Conservation (phyloP, 2,113 vertebrate species). For the Ancistrus triradiatus region DNA sequence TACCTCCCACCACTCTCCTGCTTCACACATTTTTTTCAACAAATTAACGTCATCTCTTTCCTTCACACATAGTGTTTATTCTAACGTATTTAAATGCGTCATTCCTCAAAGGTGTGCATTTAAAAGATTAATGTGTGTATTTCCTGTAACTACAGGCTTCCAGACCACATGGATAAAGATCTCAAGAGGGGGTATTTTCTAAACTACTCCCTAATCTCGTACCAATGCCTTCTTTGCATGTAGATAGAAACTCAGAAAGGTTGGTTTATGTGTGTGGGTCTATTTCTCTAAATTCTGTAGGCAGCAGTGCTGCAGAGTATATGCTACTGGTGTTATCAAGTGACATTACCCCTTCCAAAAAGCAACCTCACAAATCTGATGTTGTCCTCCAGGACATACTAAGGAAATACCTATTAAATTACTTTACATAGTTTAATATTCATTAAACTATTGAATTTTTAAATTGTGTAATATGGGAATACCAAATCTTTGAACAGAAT, state of each 20-base stretch:
- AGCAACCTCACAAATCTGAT: too few species aligned
- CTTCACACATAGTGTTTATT: constrained; percentile 3
- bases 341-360: too few species aligned
- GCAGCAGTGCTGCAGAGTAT: too few species aligned
- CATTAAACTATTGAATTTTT: too few species aligned
- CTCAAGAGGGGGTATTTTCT: not conserved
- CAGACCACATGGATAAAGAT: constrained; percentile 12
- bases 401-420: too few species aligned
- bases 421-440: too few species aligned
- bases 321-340: too few species aligned
- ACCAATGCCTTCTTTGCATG: not conserved
- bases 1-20: not conserved
- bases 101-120: constrained; percentile 27
- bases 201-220: constrained; percentile 2
- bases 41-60: constrained; percentile 12
- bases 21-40: constrained; percentile 22
- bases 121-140: constrained; percentile 31
- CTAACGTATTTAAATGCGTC: not conserved
- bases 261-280: too few species aligned
- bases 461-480: too few species aligned
- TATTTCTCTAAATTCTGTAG: too few species aligned
- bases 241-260: not conserved
- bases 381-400: too few species aligned
- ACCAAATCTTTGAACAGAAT: too few species aligned
- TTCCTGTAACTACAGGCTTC: constrained; percentile 23